Base-by-base conservation (phyloP, 2,888 invertebrate species). In the Spialia ferax region DNA sequence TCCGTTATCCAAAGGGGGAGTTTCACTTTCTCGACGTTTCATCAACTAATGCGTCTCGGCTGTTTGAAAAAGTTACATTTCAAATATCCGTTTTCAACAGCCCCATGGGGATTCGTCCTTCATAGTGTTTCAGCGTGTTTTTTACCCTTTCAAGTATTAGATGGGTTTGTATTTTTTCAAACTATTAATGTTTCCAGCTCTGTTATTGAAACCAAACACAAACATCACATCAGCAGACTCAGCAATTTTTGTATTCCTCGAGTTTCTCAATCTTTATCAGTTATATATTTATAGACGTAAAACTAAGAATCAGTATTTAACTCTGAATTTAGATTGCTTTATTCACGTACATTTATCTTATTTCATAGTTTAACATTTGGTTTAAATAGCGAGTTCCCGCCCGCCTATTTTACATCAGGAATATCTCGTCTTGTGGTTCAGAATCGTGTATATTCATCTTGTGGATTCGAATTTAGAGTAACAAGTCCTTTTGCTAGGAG, bases 31-130 rank as follows among this genome's bases (percentile, higher is more conserved):
- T 48, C 52, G 54, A 65, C 57, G 35, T 66, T 66, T 66, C 59
- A 66, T 66, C 66, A 66, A 66, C 66, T 66, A 66, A 66, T 66
- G 66, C 54, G 60, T 66, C 60, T 66, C 66, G 66, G 29, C 60
- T 55, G 54, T 48, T 50, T 48, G 29, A 61, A 61, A 61, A 35
- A 61, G 50, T 52, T 54, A 66, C 60, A 66, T 66, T 55, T 66
- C 54, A 66, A 66, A 66, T 66, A 54, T 66, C 50, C 66, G 54
- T 66, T 60, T 65, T 45, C 54, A 60, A 50, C 52, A 66, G 52
- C 10, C 66, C 23, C 32, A 52, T 32, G 60, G 52, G 65, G 59
- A 60, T 54, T 32, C 60, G 42, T 52, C n/a, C 50, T 20, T 60
- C 38, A n/a, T 63, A 54, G 23, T 38, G 10, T 62, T 62, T 54